phyloP scores from a whole-genome alignment of 2,113 vertebrate species.

The Rhegmatorhina hoffmannsi region DNA sequence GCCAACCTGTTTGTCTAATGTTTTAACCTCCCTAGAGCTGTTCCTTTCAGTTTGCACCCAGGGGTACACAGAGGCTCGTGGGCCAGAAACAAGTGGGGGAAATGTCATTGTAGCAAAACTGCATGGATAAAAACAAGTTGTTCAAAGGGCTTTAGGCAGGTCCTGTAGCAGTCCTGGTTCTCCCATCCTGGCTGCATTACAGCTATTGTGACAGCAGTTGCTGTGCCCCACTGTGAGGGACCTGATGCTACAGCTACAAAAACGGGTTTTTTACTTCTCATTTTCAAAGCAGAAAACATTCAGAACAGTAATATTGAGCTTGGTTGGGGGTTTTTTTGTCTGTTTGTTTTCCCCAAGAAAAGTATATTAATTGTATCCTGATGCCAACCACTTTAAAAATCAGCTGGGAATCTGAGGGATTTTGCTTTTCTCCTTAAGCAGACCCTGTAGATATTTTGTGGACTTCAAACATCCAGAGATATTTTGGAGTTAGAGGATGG shows the following conservation, averaged over 20 bases:
- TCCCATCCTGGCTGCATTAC: neutral
- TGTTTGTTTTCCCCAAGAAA: neutral
- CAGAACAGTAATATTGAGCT: neutral
- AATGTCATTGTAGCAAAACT: neutral
- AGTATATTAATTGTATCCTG: neutral
- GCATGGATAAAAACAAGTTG: neutral
- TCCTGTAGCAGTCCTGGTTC: neutral
- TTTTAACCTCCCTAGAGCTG: neutral
- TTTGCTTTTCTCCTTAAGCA: neutral
- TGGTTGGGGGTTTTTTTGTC: too few species aligned
- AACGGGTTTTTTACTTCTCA: neutral
- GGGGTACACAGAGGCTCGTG: neutral
- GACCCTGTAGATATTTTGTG: neutral
- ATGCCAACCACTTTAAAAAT: neutral
- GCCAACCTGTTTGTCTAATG: neutral
- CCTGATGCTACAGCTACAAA: neutral
- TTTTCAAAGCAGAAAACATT: neutral
- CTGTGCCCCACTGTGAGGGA: neutral
- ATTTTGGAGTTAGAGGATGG: neutral
- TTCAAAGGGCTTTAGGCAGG: neutral
- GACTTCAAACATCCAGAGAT: neutral
- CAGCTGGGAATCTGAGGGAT: neutral
- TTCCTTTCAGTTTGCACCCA: neutral
- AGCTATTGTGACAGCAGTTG: neutral
- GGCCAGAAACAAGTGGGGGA: neutral